These are phyloP conservation scores for Gallinago nigripennis DNA, from an alignment of 2,797 vertebrate genomes.

Conservation along the genomic window DNA sequence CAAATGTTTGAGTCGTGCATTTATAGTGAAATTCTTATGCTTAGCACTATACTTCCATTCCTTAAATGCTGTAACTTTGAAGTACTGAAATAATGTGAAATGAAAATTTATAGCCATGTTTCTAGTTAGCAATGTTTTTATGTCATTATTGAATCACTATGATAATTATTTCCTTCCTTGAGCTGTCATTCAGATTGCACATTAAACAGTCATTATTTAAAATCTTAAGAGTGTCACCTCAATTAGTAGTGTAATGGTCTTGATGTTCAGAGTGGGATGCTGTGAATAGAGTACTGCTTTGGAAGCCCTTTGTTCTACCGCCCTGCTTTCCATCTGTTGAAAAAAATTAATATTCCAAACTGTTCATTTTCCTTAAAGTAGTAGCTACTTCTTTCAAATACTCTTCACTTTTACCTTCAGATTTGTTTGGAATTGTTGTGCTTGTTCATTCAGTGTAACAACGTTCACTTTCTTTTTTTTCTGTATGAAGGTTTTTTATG, in stretches of 20 bases:
- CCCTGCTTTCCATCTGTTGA: neutral
- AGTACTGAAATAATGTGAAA: neutral
- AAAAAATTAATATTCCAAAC: neutral
- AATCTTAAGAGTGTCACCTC: neutral
- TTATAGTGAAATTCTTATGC: neutral
- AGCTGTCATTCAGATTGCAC: neutral
- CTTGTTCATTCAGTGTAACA: neutral
- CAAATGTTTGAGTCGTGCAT: neutral
- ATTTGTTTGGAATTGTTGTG: neutral
- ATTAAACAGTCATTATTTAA: neutral
- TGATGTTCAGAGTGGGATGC: neutral
- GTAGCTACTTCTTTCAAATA: neutral
- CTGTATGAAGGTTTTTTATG: neutral
- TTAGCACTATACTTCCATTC: neutral
- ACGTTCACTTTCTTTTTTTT: accelerated
- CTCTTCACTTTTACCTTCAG: neutral
- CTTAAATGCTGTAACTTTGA: neutral
- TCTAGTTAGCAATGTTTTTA: neutral
- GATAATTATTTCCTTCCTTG: neutral
- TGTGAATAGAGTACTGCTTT: neutral
- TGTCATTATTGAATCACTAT: neutral
- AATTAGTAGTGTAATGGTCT: neutral
- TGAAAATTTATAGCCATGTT: neutral
- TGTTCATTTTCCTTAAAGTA: neutral
- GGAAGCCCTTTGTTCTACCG: neutral